Percentiles rank a stretch among this genome's conserved stretches.
These are phyloP conservation scores for Rhinoraja longicauda DNA, from an alignment of 2,797 vertebrate genomes.

Conservation along the genomic window DNA sequence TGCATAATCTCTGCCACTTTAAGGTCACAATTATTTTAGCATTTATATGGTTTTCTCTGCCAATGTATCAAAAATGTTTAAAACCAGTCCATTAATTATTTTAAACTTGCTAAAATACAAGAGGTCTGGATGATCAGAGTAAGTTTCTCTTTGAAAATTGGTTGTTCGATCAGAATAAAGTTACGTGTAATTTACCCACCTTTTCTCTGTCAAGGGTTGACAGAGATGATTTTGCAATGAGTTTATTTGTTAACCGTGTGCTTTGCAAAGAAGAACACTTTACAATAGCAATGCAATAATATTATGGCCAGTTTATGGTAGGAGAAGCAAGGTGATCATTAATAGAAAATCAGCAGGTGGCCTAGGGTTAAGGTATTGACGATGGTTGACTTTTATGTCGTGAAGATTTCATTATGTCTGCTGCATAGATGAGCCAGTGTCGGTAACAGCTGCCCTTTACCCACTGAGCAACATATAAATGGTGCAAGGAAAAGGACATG, in stretches of 20 bases:
- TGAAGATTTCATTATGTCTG: background rate
- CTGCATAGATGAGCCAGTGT: background rate
- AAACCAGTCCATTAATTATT: background rate
- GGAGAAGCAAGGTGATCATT: background rate
- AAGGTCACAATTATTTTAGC: background rate
- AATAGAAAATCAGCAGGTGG: background rate
- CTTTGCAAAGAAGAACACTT: background rate
- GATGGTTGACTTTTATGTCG: background rate
- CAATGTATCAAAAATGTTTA: too few species aligned
- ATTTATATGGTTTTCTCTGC: background rate
- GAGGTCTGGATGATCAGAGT: background rate
- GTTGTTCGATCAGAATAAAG: background rate
- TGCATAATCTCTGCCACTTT: background rate
- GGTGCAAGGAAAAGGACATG: background rate
- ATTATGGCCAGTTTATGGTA: background rate
- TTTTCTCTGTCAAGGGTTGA: background rate
- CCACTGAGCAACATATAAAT: slow-evolving; percentile 1
- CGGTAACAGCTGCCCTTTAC: background rate
- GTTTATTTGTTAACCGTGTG: background rate
- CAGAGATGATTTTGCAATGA: background rate
- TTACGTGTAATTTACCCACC: background rate
- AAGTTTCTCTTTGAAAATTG: background rate
- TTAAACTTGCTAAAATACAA: background rate
- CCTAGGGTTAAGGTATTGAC: background rate
- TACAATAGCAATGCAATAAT: background rate